Evolutionary conservation across 35 echinoderm and acorn worm species (phyloP).

Genomic region (Acanthaster planci): DNA sequence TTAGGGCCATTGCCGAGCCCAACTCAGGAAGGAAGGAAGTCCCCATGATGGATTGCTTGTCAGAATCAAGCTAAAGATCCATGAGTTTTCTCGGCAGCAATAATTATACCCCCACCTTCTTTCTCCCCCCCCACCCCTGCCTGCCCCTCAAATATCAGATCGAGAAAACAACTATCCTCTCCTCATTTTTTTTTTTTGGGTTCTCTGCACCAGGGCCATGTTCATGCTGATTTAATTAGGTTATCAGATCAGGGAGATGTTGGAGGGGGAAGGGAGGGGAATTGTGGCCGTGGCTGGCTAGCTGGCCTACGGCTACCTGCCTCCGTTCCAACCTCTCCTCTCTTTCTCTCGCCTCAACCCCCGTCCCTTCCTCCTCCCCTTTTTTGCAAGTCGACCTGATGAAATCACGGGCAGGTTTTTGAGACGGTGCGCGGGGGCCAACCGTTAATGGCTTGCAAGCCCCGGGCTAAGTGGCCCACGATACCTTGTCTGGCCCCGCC

Average conservation of each 20-base stretch:
- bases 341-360: too few species aligned
- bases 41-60: conserved; percentile 25
- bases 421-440: neutral
- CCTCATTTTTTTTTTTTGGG: too few species aligned
- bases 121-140: neutral
- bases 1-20: neutral
- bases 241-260: neutral
- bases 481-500: neutral
- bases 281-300: too few species aligned
- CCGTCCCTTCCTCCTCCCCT: too few species aligned
- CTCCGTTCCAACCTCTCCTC: too few species aligned
- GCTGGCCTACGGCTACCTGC: too few species aligned
- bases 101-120: neutral
- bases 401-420: neutral
- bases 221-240: conserved; percentile 23
- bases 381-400: neutral
- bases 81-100: neutral
- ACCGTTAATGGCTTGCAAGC: conserved; percentile 3
- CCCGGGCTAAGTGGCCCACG: neutral
- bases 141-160: neutral
- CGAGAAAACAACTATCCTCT: too few species aligned
- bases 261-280: neutral
- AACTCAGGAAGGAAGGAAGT: conserved; percentile 28
- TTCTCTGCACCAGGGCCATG: neutral
- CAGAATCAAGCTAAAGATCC: conserved; percentile 21